Percentiles rank a stretch among this genome's conserved stretches.
phyloP scores from a whole-genome alignment of 2,797 vertebrate genomes.

The Centropyge bicolor region DNA sequence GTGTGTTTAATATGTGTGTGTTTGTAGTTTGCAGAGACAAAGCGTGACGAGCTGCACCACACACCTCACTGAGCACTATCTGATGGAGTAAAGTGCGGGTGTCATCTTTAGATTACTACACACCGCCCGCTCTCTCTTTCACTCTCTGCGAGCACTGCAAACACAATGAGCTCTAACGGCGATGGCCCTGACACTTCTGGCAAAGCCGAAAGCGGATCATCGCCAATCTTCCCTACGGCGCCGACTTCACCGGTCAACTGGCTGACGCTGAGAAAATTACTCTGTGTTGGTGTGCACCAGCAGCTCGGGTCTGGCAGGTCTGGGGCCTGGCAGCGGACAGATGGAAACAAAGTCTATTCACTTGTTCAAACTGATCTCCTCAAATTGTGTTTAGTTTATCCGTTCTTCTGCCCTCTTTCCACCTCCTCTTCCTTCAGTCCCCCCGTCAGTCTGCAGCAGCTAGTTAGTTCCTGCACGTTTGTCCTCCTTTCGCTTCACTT shows the following conservation, averaged over 20 bases:
- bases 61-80: conserved; percentile 74
- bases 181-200: conserved; percentile 61
- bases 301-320: conserved; percentile 41
- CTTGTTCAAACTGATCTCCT: conserved; percentile 61
- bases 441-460: conserved; percentile 35
- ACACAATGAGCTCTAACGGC: conserved; percentile 67
- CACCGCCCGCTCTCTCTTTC: conserved; percentile 51
- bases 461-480: conserved; percentile 59
- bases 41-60: conserved; percentile 50
- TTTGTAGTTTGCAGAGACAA: conserved; percentile 45
- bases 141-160: conserved; percentile 48
- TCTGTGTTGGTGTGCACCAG: conserved; percentile 52
- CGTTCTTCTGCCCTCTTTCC: conserved; percentile 51
- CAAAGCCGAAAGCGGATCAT: conserved; percentile 70
- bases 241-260: conserved; percentile 69
- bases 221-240: conserved; percentile 58
- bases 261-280: conserved; percentile 68
- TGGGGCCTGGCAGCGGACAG: conserved; percentile 39
- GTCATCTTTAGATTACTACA: conserved; percentile 70
- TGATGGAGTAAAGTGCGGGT: conserved; percentile 69
- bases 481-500: conserved; percentile 45
- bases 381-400: conserved; percentile 67
- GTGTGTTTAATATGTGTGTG: conserved; percentile 20
- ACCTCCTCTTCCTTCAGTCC: conserved; percentile 48
- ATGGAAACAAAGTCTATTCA: conserved; percentile 57